phyloP scores from a whole-genome alignment of 1,140 invertebrate genomes.

The Limonius californicus region DNA sequence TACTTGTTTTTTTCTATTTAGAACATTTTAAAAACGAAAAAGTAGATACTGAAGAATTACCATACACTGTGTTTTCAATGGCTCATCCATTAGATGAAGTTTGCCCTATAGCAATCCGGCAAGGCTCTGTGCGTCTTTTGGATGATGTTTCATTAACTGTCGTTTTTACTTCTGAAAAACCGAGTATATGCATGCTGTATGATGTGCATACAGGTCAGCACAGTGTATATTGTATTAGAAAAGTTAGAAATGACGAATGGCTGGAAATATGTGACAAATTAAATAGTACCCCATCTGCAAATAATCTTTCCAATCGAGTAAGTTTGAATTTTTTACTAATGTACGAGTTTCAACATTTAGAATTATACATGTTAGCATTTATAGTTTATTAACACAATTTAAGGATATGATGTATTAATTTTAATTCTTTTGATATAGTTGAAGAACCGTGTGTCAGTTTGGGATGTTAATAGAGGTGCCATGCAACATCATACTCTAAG shows the following conservation, averaged over 20 bases:
- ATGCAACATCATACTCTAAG: constrained; percentile 21
- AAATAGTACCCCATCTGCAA: not conserved
- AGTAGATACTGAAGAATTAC: constrained; percentile 31
- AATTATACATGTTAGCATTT: too few relatives aligned
- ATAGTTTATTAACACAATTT: too few relatives aligned
- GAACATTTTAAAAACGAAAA: not conserved
- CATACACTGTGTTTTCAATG: constrained; percentile 76
- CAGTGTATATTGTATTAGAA: constrained; percentile 77
- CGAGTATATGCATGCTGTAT: constrained; percentile 65
- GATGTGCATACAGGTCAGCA: constrained; percentile 72
- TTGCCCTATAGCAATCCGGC: constrained; percentile 74
- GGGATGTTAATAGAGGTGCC: constrained; percentile 27
- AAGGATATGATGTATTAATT: too few relatives aligned
- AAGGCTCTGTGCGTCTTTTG: constrained; percentile 53
- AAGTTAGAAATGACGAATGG: constrained; percentile 66
- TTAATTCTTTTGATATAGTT: constrained; percentile 22
- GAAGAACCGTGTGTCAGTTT: constrained; percentile 37
- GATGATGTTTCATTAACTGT: constrained; percentile 52
- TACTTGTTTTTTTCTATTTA: not conserved
- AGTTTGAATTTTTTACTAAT: too few relatives aligned
- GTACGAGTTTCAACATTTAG: too few relatives aligned
- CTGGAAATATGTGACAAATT: constrained; percentile 21
- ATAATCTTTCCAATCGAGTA: constrained; percentile 15
- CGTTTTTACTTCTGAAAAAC: constrained; percentile 52
- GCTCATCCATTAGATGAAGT: constrained; percentile 87